Percentiles rank a stretch among this genome's conserved stretches.
These are phyloP conservation scores for Xanthia icteritia DNA, from an alignment of 2,888 invertebrate genomes.

Conservation along the genomic window DNA sequence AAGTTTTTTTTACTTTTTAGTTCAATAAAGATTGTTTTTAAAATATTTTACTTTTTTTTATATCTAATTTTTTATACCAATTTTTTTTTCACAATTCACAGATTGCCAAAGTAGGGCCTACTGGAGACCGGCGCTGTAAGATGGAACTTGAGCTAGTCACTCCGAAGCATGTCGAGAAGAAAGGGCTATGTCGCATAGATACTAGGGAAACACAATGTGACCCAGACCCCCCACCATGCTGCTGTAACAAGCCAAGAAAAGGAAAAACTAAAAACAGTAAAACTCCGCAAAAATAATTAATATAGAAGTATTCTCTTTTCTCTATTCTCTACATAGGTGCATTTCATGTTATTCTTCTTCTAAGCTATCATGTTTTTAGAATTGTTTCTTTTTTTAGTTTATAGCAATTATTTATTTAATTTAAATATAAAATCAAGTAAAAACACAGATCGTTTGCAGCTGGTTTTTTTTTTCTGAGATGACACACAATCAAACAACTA, in stretches of 20 bases:
- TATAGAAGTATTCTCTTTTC: not conserved
- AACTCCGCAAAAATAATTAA: not conserved
- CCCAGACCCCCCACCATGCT: slow-evolving; percentile 77
- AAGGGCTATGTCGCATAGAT: slow-evolving; percentile 85
- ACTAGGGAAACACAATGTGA: slow-evolving; percentile 86
- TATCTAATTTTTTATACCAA: not conserved
- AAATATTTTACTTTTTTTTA: too few species aligned
- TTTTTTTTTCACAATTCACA: slow-evolving; percentile 11
- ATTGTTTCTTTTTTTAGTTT: not conserved
- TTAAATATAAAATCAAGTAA: not conserved
- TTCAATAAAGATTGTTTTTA: too few species aligned
- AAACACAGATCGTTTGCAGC: not conserved
- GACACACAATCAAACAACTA: not conserved
- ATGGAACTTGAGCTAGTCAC: slow-evolving; percentile 93
- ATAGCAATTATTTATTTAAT: not conserved
- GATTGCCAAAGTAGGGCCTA: slow-evolving; percentile 84
- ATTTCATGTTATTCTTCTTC: slow-evolving; percentile 10
- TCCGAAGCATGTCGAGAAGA: slow-evolving; percentile 90
- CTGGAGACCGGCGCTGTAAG: slow-evolving; percentile 84
- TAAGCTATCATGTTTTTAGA: slow-evolving; percentile 54
- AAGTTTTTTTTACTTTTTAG: too few species aligned
- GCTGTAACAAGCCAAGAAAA: slow-evolving; percentile 72
- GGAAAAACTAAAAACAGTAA: slow-evolving; percentile 48
- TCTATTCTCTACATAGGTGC: slow-evolving; percentile 49
- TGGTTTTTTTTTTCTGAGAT: not conserved